Conservation (phyloP, 2,888 invertebrate species). For the Trichogramma dendrolimi region DNA sequence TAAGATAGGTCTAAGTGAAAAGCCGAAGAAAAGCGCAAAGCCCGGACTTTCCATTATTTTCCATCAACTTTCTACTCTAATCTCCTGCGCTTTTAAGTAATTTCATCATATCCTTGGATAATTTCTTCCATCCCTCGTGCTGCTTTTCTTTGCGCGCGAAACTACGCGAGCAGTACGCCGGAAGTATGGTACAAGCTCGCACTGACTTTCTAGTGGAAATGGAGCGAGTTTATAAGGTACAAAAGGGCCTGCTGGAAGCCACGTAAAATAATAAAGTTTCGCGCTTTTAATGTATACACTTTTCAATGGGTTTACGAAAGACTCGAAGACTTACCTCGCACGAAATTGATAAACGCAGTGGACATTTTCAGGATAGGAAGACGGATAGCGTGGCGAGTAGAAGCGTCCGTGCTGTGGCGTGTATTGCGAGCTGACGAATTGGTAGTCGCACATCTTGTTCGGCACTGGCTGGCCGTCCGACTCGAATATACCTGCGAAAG, state of each 20-base stretch:
- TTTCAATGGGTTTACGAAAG: too few relatives aligned
- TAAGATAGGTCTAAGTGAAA: too few relatives aligned
- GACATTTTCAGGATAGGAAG: slow-evolving; percentile 88
- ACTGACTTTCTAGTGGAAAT: too few relatives aligned
- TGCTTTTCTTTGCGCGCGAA: too few relatives aligned
- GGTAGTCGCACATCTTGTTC: slow-evolving; percentile 80
- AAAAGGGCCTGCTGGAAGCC: too few relatives aligned
- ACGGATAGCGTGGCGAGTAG: slow-evolving; percentile 92
- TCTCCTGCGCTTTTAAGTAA: slow-evolving; percentile 8
- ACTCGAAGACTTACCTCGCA: slow-evolving; percentile 63
- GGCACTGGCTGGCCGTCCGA: slow-evolving; percentile 74
- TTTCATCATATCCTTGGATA: slow-evolving; percentile 10
- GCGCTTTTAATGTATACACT: too few relatives aligned
- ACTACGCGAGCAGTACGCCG: too few relatives aligned
- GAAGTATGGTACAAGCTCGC: too few relatives aligned
- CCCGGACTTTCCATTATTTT: slow-evolving; percentile 1
- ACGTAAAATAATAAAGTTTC: too few relatives aligned
- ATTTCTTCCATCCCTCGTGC: slow-evolving; percentile 5
- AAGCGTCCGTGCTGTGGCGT: slow-evolving; percentile 71
- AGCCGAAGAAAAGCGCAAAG: too few relatives aligned
- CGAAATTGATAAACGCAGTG: slow-evolving; percentile 85
- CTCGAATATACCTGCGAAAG: slow-evolving; percentile 69
- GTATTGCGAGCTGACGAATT: slow-evolving; percentile 72
- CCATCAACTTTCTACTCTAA: slow-evolving; percentile 10
- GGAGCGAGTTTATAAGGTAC: too few relatives aligned